A percentile compares a stretch with the other conserved stretches of the same genome.
Conservation (phyloP, 1,140 invertebrate genomes). For the Drosophila ercepeae region DNA sequence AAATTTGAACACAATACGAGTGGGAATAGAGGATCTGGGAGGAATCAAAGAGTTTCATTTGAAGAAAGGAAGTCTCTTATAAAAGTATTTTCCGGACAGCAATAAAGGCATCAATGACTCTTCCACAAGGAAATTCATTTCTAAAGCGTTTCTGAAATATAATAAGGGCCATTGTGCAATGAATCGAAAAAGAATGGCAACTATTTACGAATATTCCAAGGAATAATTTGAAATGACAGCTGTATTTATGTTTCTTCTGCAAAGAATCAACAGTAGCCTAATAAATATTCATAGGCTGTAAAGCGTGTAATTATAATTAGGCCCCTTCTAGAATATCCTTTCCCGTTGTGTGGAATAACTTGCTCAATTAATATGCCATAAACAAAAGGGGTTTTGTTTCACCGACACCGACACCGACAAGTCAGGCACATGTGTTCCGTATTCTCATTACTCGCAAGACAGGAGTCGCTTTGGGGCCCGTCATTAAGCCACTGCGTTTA, state of each 20-base stretch:
- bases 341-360: conserved; percentile 18
- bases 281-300: conserved; percentile 25
- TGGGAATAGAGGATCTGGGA: conserved; percentile 9
- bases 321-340: not conserved
- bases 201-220: not conserved
- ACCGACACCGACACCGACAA: conserved; percentile 1
- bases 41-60: not conserved
- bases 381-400: conserved; percentile 9
- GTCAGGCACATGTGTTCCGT: conserved; percentile 29
- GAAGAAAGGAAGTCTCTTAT: not conserved
- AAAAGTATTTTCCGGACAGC: conserved; percentile 3
- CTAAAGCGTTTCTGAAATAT: not conserved
- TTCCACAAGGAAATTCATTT: not conserved
- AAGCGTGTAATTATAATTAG: conserved; percentile 10
- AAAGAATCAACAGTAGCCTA: conserved; percentile 1
- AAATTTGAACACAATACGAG: conserved; percentile 30
- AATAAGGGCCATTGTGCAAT: not conserved
- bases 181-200: not conserved
- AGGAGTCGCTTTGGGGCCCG: conserved; percentile 17
- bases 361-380: conserved; percentile 32
- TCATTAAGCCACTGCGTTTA: conserved; percentile 54
- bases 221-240: not conserved
- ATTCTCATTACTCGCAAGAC: conserved; percentile 12
- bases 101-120: conserved; percentile 2
- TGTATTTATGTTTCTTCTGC: not conserved